These are phyloP conservation scores for Luperina testacea DNA, from an alignment of 2,888 invertebrate genomes.

Conservation along the genomic window DNA sequence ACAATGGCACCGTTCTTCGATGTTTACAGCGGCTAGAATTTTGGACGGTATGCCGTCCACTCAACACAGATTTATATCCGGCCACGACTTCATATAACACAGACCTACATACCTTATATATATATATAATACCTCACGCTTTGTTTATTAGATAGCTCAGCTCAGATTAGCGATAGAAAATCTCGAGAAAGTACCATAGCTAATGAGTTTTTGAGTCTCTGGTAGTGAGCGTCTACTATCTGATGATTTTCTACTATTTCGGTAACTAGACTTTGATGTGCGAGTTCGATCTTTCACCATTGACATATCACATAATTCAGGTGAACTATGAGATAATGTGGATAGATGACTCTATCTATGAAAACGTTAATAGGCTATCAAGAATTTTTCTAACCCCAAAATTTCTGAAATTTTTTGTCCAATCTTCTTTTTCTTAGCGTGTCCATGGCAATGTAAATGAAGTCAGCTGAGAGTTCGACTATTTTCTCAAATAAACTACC, in stretches of 20 bases:
- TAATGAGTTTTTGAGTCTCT: background rate
- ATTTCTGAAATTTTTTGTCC: background rate
- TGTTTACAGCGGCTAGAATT: constrained; percentile 51
- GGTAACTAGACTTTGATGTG: background rate
- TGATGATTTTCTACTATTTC: background rate
- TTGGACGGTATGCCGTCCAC: constrained; percentile 63
- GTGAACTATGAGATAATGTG: background rate
- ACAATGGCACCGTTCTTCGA: constrained; percentile 29
- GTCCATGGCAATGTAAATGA: background rate
- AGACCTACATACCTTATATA: constrained; percentile 19
- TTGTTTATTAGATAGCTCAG: constrained; percentile 24
- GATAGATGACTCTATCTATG: no score
- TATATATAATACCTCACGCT: constrained; percentile 7
- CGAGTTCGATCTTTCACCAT: background rate
- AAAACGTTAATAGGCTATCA: background rate
- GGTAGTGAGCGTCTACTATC: background rate
- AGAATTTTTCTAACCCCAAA: background rate
- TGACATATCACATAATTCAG: background rate
- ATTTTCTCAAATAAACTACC: background rate
- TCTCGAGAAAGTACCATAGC: background rate
- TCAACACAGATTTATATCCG: constrained; percentile 66
- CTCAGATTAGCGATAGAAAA: background rate
- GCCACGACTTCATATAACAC: constrained; percentile 53
- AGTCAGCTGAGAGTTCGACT: background rate
- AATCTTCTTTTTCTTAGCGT: background rate